Evolutionary conservation across 2,888 invertebrate species (phyloP), one percentile per base, ranked within the genome.

Genomic region (Lycaena phlaeas): DNA sequence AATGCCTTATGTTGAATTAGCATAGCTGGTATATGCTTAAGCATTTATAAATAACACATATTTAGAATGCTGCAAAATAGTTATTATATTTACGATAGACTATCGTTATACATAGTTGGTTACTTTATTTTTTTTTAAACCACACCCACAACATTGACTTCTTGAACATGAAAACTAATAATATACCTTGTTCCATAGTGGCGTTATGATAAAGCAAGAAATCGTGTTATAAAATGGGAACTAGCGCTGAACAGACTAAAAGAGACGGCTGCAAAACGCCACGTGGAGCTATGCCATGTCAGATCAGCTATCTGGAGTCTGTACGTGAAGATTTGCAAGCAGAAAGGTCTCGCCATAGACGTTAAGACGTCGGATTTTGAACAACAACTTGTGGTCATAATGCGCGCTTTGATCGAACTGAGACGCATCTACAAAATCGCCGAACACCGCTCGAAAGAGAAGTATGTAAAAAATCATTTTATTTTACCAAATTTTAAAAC

Each of bases 221-320:
- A 81, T 45, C 78, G 86, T 25, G 86, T 88, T 0, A 64, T 88
- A 18, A 87, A 87, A 53, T 89, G 89, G 87, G 89, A 90, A 61
- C 60, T 84, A 2, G 84, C 87, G 0, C 76, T 90, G 1, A 79
- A 87, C 41, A 75, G 86, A 11, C 81, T 89, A 41, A 89, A 89
- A 56, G 86, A 86, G 44, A 86, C 85, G 0, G 84, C 87, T 0
- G 85, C 86, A 0, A 63, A 61, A 7, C 81, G 86, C 4, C 85
- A 86, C 54, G 75, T 86, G 42, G 87, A 88, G 41, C 61, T 88
- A n/a, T 81, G 85, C 34, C 82, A 87, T 57, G 88, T 89, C 6
- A 72, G 81, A 25, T 62, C 82, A 0, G 86, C 87, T 18, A 85
- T 88, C 30, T 88, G 88, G 88, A 86, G 87, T 45, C 69, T 90